Conservation (phyloP, 2,888 invertebrate species). For the Sympetrum striolatum region DNA sequence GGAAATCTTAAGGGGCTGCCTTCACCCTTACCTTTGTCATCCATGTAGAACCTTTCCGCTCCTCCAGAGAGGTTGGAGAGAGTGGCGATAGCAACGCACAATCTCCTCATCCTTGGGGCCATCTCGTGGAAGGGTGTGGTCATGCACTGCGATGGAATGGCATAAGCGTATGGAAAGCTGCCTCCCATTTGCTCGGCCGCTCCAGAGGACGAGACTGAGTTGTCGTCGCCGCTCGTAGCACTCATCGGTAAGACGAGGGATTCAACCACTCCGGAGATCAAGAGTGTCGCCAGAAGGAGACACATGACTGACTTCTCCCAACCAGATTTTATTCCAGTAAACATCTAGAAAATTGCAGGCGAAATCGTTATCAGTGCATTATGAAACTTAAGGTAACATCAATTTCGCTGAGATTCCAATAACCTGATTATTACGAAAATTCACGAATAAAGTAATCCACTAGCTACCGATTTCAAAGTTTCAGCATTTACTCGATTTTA, state of each 20-base stretch:
- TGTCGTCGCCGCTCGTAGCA: neutral
- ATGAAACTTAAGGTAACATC: neutral
- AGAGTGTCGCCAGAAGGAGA: constrained; percentile 7
- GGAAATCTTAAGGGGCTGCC: neutral
- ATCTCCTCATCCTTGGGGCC: constrained; percentile 68
- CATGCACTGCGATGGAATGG: constrained; percentile 64
- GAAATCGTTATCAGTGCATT: neutral
- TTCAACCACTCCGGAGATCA: constrained; percentile 16
- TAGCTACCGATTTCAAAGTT: too few relatives aligned
- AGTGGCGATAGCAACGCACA: constrained; percentile 72
- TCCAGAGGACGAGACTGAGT: neutral
- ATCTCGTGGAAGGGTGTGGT: constrained; percentile 67
- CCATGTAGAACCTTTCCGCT: constrained; percentile 64
- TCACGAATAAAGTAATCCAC: too few relatives aligned
- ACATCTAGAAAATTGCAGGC: neutral
- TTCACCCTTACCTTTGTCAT: constrained; percentile 61
- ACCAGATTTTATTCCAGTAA: neutral
- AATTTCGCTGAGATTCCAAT: too few relatives aligned
- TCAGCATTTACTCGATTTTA: too few relatives aligned
- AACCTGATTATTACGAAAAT: too few relatives aligned
- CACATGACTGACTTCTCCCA: neutral
- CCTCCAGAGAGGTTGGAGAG: constrained; percentile 69
- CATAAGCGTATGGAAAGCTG: constrained; percentile 16
- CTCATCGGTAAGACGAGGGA: constrained; percentile 7
- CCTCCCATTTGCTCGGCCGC: neutral